Evolutionary conservation across 2,113 vertebrate species (phyloP).

Genomic region (Ranitomeya imitator): DNA sequence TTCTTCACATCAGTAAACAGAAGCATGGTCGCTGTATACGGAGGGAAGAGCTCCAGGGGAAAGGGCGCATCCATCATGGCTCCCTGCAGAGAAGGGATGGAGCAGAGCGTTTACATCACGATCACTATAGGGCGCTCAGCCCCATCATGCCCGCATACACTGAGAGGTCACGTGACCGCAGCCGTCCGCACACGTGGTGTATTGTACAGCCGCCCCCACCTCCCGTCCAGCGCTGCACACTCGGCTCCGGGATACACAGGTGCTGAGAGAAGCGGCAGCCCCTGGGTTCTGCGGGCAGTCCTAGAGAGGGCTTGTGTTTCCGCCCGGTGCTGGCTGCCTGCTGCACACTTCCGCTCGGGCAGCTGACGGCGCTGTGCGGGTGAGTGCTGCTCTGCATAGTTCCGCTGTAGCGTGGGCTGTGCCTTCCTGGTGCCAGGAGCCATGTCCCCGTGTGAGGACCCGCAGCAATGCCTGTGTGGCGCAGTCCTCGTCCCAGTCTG

Average conservation of each 20-base stretch:
- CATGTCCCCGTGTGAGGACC: no score
- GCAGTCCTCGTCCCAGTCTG: no score
- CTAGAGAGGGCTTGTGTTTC: neutral
- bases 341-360: slow-evolving; percentile 28
- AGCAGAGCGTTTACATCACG: no score
- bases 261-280: neutral
- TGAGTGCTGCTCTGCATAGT: neutral
- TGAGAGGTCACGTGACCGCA: no score
- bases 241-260: neutral
- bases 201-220: neutral
- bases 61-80: slow-evolving; percentile 75
- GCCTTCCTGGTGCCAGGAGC: no score
- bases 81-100: neutral
- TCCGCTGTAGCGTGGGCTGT: neutral
- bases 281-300: neutral
- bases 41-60: slow-evolving; percentile 83
- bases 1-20: slow-evolving; percentile 87
- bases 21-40: slow-evolving; percentile 76
- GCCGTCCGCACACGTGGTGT: no score
- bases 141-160: no score
- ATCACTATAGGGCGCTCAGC: no score
- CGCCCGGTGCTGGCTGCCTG: neutral
- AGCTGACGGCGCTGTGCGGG: neutral
- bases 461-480: no score
- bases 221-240: neutral